A percentile compares a stretch with the other conserved stretches of the same genome.
phyloP scores from a whole-genome alignment of 2,113 vertebrate genomes.

The Silurus asotus region DNA sequence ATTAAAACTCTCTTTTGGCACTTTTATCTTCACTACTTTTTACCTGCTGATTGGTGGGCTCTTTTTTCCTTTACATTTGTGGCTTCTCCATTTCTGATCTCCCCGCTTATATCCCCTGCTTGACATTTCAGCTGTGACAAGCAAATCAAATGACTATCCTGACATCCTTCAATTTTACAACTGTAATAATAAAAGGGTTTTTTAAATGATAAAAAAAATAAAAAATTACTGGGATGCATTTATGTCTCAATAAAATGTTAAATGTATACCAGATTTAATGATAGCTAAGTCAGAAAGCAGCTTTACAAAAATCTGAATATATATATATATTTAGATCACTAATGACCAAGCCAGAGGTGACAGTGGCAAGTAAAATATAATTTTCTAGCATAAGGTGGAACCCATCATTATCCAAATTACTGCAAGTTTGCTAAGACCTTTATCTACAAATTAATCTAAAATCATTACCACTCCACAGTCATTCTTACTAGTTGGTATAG shows the following conservation, averaged over 20 bases:
- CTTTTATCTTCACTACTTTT: not conserved
- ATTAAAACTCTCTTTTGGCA: not conserved
- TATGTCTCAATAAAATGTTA: too few species aligned
- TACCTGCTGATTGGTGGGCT: not conserved
- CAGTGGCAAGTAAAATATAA: too few species aligned
- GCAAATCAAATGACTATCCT: not conserved
- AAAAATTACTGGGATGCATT: too few species aligned
- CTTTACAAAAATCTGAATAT: too few species aligned
- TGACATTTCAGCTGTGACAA: not conserved
- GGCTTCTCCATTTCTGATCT: not conserved
- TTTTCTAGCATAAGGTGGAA: too few species aligned
- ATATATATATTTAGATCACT: too few species aligned
- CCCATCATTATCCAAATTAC: too few species aligned
- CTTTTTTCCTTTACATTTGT: not conserved
- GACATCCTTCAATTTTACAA: not conserved
- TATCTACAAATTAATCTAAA: not conserved
- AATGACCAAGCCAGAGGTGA: too few species aligned
- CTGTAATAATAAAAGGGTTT: too few species aligned
- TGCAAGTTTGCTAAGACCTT: not conserved
- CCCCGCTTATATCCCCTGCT: not conserved
- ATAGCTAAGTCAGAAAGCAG: too few species aligned
- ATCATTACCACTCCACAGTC: not conserved
- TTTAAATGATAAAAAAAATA: too few species aligned
- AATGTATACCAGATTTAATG: too few species aligned
- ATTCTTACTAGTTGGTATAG: not conserved